A percentile compares a stretch with the other conserved stretches of the same genome.
phyloP scores from a whole-genome alignment of 2,797 vertebrate genomes.

The Melanotaenia nigrans region DNA sequence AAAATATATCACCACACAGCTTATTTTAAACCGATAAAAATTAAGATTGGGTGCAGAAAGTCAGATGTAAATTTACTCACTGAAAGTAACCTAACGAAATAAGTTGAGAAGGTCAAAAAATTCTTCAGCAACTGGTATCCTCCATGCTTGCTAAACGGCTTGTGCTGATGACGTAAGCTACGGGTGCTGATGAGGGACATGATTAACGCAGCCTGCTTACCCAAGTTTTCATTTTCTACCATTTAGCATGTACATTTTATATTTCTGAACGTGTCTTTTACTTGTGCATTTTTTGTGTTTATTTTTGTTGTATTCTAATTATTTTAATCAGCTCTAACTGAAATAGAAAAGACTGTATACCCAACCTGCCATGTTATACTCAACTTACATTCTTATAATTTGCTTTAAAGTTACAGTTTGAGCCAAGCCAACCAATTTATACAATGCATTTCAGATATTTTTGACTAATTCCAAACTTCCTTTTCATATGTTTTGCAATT shows the following conservation, averaged over 20 bases:
- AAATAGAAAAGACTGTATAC: background rate
- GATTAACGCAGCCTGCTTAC: background rate
- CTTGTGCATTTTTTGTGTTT: background rate
- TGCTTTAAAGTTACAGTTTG: background rate
- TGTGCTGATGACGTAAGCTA: constrained; percentile 73
- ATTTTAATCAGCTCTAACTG: background rate
- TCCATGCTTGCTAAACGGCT: constrained; percentile 62
- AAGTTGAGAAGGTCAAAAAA: constrained; percentile 69
- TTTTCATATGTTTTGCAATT: background rate
- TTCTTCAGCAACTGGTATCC: background rate
- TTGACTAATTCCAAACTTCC: background rate
- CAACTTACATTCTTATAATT: background rate
- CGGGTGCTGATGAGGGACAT: constrained; percentile 38
- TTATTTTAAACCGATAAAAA: background rate
- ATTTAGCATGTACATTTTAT: too few species aligned
- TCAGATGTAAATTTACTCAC: constrained; percentile 25
- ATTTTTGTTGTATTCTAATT: background rate
- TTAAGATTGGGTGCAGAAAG: fast-evolving
- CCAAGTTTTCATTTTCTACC: background rate
- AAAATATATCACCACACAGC: background rate
- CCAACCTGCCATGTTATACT: too few species aligned
- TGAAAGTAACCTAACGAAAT: background rate
- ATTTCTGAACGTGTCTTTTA: too few species aligned
- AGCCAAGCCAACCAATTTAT: background rate
- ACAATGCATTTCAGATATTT: background rate